phyloP scores from a whole-genome alignment of 2,797 vertebrate genomes.

The Pipistrellus pipistrellus region DNA sequence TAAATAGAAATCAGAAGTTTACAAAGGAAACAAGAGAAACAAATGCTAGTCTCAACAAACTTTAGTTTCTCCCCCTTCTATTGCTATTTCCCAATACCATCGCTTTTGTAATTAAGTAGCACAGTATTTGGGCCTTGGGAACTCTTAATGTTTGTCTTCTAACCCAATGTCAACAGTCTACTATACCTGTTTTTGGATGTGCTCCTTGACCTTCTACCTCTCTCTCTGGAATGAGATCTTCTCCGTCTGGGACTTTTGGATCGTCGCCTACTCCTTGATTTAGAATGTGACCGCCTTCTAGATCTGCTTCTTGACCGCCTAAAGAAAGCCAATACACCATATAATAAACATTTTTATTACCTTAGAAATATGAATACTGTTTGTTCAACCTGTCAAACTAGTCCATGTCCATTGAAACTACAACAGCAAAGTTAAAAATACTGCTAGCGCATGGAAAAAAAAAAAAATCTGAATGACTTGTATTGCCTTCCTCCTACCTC shows the following conservation, averaged over 20 bases:
- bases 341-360: not conserved
- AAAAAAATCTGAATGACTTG: not conserved
- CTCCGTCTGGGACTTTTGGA: slow-evolving; percentile 96
- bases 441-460: not conserved
- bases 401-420: not conserved
- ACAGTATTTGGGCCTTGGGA: not conserved
- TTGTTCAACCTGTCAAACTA: not conserved
- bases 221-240: slow-evolving; percentile 94
- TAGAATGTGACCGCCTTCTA: slow-evolving; percentile 94
- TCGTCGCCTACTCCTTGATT: slow-evolving; percentile 94
- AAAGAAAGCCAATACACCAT: not conserved
- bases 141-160: not conserved
- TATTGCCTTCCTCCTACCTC: not conserved
- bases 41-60: not conserved
- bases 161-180: not conserved
- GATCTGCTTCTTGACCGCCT: slow-evolving; percentile 97
- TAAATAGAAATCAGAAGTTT: not conserved
- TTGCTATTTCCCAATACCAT: not conserved
- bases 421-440: not conserved
- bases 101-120: not conserved
- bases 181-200: slow-evolving; percentile 93
- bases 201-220: slow-evolving; percentile 92
- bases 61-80: not conserved
- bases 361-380: not conserved
- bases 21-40: not conserved